Percentiles rank a stretch among this genome's conserved stretches.
Evolutionary conservation across 2,113 vertebrate genomes (phyloP).

Genomic region (Melierax canorus): DNA sequence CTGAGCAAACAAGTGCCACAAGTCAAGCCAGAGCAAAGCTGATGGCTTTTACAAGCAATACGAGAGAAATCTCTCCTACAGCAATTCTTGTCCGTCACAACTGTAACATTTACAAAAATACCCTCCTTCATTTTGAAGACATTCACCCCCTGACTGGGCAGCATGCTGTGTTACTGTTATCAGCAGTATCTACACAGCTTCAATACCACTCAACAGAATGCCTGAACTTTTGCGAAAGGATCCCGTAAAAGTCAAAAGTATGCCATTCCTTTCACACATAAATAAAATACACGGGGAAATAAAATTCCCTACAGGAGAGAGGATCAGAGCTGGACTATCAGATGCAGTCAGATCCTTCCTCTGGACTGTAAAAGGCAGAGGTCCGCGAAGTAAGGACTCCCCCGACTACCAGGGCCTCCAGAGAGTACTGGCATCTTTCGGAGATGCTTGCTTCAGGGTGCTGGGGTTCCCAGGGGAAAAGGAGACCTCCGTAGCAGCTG

Average conservation of each 20-base stretch:
- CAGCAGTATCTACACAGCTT: neutral
- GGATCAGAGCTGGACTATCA: slow-evolving; percentile 10
- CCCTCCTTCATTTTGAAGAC: slow-evolving; percentile 1
- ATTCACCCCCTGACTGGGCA: neutral
- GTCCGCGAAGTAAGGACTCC: neutral
- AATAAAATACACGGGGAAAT: neutral
- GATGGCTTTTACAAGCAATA: neutral
- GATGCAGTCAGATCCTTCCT: slow-evolving; percentile 46
- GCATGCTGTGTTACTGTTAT: neutral
- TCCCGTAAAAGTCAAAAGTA: neutral
- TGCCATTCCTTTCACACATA: neutral
- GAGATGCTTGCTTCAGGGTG: neutral
- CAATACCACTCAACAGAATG: neutral
- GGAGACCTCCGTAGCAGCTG: neutral
- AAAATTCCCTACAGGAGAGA: slow-evolving; percentile 48
- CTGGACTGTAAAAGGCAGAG: slow-evolving; percentile 13
- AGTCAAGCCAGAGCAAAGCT: slow-evolving; percentile 8
- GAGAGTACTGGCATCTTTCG: neutral
- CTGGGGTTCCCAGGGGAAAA: neutral
- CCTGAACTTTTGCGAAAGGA: neutral
- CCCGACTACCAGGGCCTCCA: slow-evolving; percentile 72
- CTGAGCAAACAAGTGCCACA: neutral
- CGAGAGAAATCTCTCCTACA: slow-evolving; percentile 12
- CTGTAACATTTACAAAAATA: neutral
- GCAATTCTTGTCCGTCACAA: neutral